phyloP scores from a whole-genome alignment of 2,888 invertebrate species.

The Tupiocoris notatus region DNA sequence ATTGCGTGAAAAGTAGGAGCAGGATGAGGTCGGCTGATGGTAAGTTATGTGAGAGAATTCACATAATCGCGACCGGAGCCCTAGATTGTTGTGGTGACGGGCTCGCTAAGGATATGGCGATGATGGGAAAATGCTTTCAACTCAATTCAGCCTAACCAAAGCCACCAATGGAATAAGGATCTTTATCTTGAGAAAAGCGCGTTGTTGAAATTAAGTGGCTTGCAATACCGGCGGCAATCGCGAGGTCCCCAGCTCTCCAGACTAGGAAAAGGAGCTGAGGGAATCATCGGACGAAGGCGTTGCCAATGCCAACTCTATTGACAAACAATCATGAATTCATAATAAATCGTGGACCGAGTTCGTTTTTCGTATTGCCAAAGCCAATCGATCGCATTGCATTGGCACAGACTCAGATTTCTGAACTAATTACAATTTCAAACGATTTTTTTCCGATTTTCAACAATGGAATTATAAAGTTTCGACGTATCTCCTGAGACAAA shows the following conservation, averaged over 20 bases:
- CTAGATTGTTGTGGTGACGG: background rate
- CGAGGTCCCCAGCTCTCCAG: too few relatives aligned
- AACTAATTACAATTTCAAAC: too few relatives aligned
- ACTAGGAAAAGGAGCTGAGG: background rate
- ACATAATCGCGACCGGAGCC: slow-evolving; percentile 11
- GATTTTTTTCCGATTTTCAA: too few relatives aligned
- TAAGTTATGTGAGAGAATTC: slow-evolving; percentile 33
- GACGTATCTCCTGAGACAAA: too few relatives aligned
- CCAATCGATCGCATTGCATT: too few relatives aligned
- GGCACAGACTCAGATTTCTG: too few relatives aligned
- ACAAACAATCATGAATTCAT: background rate
- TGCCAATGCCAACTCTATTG: background rate
- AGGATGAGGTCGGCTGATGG: background rate
- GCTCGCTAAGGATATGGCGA: background rate
- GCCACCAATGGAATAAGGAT: background rate
- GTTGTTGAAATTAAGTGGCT: background rate
- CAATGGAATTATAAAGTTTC: too few relatives aligned
- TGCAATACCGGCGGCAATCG: background rate
- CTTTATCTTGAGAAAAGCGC: background rate
- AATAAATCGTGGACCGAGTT: too few relatives aligned
- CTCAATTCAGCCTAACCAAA: background rate
- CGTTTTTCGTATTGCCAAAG: too few relatives aligned
- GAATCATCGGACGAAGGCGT: background rate
- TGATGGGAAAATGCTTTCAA: background rate
- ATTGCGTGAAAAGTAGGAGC: background rate